A percentile compares a stretch with the other conserved stretches of the same genome.
These are phyloP conservation scores for Rhynchonycteris naso DNA, from an alignment of 2,797 vertebrate species.

Conservation along the genomic window DNA sequence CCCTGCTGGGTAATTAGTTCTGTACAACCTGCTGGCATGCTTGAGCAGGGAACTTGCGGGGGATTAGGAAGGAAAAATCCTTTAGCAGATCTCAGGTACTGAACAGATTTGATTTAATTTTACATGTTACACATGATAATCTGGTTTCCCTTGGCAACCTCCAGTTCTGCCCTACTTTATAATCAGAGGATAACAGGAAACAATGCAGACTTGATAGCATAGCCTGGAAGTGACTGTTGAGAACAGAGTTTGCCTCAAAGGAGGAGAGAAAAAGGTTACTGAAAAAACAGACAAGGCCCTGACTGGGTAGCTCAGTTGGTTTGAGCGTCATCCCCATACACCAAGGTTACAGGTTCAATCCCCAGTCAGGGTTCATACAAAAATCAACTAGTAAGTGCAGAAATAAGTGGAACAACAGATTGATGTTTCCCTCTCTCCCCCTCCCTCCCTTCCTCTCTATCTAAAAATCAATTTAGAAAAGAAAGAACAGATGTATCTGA, in stretches of 20 bases:
- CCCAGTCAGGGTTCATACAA: too few species aligned
- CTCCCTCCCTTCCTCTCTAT: too few species aligned
- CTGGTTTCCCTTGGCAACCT: slow-evolving; percentile 65
- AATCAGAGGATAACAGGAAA: background rate
- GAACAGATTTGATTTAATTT: slow-evolving; percentile 62
- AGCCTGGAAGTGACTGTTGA: slow-evolving; percentile 4
- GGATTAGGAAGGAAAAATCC: slow-evolving; percentile 42
- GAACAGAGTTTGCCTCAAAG: slow-evolving; percentile 22
- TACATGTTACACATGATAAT: background rate
- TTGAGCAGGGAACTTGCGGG: slow-evolving; percentile 28
- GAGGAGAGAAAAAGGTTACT: background rate
- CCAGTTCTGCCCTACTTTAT: slow-evolving; percentile 29
- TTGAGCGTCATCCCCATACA: too few species aligned
- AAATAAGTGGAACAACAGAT: too few species aligned
- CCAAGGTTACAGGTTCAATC: too few species aligned
- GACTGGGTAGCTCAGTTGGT: too few species aligned
- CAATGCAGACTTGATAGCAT: slow-evolving; percentile 18
- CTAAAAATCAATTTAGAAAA: too few species aligned
- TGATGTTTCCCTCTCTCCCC: too few species aligned
- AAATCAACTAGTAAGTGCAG: too few species aligned
- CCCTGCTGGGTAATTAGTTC: slow-evolving; percentile 57
- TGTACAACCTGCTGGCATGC: background rate
- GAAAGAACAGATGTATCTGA: background rate
- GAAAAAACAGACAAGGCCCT: background rate
- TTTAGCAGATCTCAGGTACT: slow-evolving; percentile 11